phyloP scores from a whole-genome alignment of 2,888 invertebrate genomes.

The Harpalus rubripes region DNA sequence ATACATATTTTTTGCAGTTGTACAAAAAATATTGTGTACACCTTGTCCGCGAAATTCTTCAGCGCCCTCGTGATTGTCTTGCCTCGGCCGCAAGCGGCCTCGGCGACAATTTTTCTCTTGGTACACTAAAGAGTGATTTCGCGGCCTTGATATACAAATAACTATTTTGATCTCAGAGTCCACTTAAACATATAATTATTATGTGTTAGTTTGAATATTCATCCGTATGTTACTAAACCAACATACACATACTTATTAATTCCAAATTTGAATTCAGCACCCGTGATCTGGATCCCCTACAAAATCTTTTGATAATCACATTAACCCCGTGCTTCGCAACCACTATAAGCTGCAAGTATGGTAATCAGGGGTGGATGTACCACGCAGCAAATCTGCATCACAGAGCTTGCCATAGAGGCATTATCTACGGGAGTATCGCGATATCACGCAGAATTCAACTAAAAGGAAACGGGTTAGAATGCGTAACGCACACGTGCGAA shows the following conservation, averaged over 20 bases:
- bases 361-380: not conserved
- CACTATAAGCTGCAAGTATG: not conserved
- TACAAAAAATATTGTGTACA: too few relatives aligned
- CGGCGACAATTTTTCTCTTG: too few relatives aligned
- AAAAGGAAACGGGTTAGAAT: not conserved
- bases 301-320: not conserved
- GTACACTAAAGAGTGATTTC: too few relatives aligned
- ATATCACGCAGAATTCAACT: not conserved
- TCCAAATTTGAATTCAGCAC: not conserved
- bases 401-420: not conserved
- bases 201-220: too few relatives aligned
- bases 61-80: too few relatives aligned
- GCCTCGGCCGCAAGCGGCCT: too few relatives aligned
- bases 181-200: too few relatives aligned
- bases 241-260: not conserved
- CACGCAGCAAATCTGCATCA: not conserved
- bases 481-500: not conserved
- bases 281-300: not conserved
- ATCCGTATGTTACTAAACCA: too few relatives aligned
- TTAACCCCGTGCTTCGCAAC: not conserved
- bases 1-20: too few relatives aligned
- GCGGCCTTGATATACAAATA: too few relatives aligned
- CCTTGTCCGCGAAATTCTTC: too few relatives aligned
- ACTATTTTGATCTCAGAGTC: too few relatives aligned
- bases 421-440: slow-evolving; percentile 1